phyloP scores from a whole-genome alignment of 2,797 vertebrate species.

The Aulostomus chinensis region DNA sequence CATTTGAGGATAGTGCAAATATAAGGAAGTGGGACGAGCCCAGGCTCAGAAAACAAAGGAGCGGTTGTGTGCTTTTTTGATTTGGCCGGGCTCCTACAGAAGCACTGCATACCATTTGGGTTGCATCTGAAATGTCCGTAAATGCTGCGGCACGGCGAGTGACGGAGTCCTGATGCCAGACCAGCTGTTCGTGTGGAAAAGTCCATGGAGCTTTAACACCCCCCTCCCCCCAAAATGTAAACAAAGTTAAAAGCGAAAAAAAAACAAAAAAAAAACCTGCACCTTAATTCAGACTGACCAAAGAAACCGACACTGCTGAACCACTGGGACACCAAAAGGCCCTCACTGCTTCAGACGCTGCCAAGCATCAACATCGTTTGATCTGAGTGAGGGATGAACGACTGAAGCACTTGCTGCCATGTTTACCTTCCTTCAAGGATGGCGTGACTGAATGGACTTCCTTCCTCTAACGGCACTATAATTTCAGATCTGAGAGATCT shows the following conservation, averaged over 20 bases:
- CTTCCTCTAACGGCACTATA: slow-evolving; percentile 42
- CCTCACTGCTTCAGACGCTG: slow-evolving; percentile 45
- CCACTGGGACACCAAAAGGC: slow-evolving; percentile 33
- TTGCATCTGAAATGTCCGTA: no score
- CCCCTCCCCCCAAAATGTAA: neutral
- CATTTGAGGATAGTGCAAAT: slow-evolving; percentile 60
- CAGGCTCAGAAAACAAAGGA: slow-evolving; percentile 46
- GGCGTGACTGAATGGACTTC: no score
- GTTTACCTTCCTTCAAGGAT: slow-evolving; percentile 28
- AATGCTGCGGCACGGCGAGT: no score
- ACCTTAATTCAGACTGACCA: slow-evolving; percentile 75
- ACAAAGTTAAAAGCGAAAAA: slow-evolving; percentile 17
- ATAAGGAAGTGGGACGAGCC: slow-evolving; percentile 60
- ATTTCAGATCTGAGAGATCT: neutral
- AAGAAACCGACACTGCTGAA: slow-evolving; percentile 60
- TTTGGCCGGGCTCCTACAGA: no score
- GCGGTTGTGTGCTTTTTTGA: slow-evolving; percentile 9
- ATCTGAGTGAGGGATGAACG: no score
- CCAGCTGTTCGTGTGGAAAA: slow-evolving; percentile 41
- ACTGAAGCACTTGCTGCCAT: slow-evolving; percentile 13
- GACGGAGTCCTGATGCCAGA: slow-evolving; percentile 15
- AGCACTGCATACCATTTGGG: no score
- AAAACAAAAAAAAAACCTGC: slow-evolving; percentile 43
- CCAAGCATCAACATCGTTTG: slow-evolving; percentile 26
- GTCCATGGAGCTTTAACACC: slow-evolving; percentile 45